Evolutionary conservation across 1,140 invertebrate species (phyloP).

Genomic region (Drosophila sechellia): DNA sequence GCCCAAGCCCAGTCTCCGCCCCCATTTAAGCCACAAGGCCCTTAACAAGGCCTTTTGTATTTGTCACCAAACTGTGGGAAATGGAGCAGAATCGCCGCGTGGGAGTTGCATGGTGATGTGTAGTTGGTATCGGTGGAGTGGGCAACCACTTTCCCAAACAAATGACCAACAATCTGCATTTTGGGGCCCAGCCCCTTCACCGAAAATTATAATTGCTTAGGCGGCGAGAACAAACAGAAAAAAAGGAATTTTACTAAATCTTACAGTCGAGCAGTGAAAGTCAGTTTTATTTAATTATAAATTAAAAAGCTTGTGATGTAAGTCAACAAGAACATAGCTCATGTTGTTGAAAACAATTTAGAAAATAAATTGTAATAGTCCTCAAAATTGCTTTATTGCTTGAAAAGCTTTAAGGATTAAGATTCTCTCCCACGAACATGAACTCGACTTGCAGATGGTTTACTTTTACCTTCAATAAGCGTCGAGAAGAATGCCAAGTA

Average conservation of each 20-base stretch:
- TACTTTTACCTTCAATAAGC: constrained; percentile 61
- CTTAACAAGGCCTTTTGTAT: constrained; percentile 62
- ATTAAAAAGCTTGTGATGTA: too few relatives aligned
- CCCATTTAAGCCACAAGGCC: constrained; percentile 19
- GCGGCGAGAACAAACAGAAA: constrained; percentile 12
- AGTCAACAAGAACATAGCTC: too few relatives aligned
- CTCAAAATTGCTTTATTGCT: too few relatives aligned
- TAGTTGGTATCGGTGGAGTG: constrained; percentile 4
- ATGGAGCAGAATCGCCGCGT: constrained; percentile 25
- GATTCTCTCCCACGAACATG: constrained; percentile 17
- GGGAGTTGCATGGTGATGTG: constrained; percentile 7
- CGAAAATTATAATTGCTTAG: constrained; percentile 66
- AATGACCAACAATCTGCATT: constrained; percentile 68
- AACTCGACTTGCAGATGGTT: constrained; percentile 43
- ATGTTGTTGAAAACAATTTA: too few relatives aligned
- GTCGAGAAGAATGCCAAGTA: constrained; percentile 47
- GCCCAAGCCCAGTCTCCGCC: background rate
- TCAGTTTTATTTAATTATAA: too few relatives aligned
- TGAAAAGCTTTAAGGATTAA: constrained; percentile 3
- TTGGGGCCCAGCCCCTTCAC: constrained; percentile 19
- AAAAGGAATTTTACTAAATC: background rate
- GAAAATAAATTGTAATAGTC: background rate
- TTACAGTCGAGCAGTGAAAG: background rate
- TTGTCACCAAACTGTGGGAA: constrained; percentile 56
- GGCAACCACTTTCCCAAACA: constrained; percentile 48